A percentile compares a stretch with the other conserved stretches of the same genome.
phyloP scores from a whole-genome alignment of 2,113 vertebrate genomes.

The Tachycineta bicolor region DNA sequence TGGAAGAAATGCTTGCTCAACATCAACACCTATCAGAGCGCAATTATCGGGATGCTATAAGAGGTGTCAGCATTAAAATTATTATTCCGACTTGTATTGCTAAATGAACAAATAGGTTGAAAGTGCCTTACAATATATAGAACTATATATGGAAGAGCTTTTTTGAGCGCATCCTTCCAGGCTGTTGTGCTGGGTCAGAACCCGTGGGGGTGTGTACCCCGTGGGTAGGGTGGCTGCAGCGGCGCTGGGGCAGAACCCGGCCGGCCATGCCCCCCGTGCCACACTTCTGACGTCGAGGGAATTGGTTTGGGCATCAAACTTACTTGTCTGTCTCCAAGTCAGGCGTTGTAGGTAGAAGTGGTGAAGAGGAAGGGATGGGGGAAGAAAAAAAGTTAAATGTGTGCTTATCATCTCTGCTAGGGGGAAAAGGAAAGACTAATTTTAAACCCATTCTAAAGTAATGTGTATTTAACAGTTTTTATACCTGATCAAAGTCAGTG shows the following conservation, averaged over 20 bases:
- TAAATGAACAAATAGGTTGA: neutral
- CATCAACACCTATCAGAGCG: neutral
- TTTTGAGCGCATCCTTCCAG: neutral
- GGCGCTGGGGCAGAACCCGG: no score
- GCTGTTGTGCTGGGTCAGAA: neutral
- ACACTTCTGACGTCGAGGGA: no score
- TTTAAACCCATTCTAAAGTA: neutral
- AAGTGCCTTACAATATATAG: neutral
- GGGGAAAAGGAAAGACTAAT: neutral
- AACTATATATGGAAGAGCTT: neutral
- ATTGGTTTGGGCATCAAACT: neutral
- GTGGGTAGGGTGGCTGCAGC: no score
- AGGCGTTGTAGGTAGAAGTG: neutral
- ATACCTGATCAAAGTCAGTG: neutral
- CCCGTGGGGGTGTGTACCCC: rapidly evolving
- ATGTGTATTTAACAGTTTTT: neutral
- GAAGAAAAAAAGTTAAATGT: no score
- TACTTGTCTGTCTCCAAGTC: neutral
- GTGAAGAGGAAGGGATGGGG: rapidly evolving
- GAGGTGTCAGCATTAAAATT: neutral
- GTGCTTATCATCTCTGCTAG: neutral
- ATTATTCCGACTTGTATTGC: neutral
- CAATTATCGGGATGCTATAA: neutral
- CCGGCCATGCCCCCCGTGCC: rapidly evolving
- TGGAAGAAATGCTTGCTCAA: neutral